These are phyloP conservation scores for Amphilophus citrinellus DNA, from an alignment of 2,113 vertebrate species.

Conservation along the genomic window DNA sequence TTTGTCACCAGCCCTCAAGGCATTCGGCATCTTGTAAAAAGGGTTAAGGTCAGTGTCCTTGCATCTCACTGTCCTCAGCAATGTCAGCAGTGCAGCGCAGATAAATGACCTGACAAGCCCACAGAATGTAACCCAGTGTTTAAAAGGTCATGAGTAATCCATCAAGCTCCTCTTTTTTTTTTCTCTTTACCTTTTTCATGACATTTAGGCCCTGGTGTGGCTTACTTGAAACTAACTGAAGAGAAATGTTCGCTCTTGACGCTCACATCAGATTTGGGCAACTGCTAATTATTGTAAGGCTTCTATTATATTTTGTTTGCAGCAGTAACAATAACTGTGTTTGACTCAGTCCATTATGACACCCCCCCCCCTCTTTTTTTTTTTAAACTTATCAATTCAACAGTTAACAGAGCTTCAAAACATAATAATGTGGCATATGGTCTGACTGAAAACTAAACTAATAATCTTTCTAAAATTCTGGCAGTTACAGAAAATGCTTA, in stretches of 20 bases:
- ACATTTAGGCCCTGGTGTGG: background rate
- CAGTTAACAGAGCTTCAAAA: background rate
- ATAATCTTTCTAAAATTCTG: background rate
- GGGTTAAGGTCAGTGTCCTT: conserved; percentile 55
- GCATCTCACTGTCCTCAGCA: conserved; percentile 35
- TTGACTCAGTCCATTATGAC: too few relatives aligned
- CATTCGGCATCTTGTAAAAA: conserved; percentile 47
- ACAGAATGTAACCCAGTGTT: conserved; percentile 17
- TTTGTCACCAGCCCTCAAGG: conserved; percentile 55
- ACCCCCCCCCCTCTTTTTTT: background rate
- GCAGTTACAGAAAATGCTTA: background rate
- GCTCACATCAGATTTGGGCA: background rate
- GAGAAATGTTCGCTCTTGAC: background rate
- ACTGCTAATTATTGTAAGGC: background rate
- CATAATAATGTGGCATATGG: background rate
- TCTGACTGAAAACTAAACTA: background rate
- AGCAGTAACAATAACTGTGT: background rate
- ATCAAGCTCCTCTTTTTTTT: background rate
- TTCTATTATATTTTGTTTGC: background rate
- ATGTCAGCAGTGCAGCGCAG: conserved; percentile 42
- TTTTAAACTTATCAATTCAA: background rate
- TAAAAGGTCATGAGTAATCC: conserved; percentile 8
- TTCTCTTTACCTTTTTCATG: background rate
- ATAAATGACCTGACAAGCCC: conserved; percentile 54
- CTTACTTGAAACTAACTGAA: background rate